Evolutionary conservation across 64 coral and sea anemone species (phyloP).

Genomic region (Catalaphyllia jardinei): DNA sequence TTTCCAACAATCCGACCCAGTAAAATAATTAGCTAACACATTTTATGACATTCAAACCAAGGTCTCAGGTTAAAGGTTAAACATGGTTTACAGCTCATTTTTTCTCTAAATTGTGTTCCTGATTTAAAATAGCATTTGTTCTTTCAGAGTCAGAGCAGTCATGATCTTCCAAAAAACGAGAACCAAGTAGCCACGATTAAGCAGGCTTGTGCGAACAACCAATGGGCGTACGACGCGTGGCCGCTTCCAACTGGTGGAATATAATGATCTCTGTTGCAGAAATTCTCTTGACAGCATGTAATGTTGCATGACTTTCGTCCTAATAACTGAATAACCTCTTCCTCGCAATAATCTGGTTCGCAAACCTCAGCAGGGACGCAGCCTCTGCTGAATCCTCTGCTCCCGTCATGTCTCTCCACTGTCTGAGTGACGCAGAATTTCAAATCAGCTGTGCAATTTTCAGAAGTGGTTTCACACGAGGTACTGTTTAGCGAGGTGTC

Average conservation of each 20-base stretch:
- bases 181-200: neutral
- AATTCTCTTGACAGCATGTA: constrained; percentile 34
- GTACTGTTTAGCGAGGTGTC: neutral
- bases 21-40: too few species aligned
- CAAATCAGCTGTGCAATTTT: neutral
- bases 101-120: too few species aligned
- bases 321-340: neutral
- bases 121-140: neutral
- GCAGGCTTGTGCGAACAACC: neutral
- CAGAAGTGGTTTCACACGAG: neutral
- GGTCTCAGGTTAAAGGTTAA: too few species aligned
- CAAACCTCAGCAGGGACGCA: neutral
- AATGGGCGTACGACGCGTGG: neutral
- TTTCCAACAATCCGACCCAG: too few species aligned
- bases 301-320: constrained; percentile 23
- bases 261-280: constrained; percentile 10
- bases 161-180: neutral
- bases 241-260: neutral
- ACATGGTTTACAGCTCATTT: too few species aligned
- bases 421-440: neutral
- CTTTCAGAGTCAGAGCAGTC: too few species aligned
- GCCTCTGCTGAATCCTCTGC: neutral
- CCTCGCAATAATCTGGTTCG: neutral
- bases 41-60: too few species aligned
- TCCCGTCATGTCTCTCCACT: neutral